Evolutionary conservation across 2,797 vertebrate species (phyloP).

Genomic region (Anguilla pacifica): DNA sequence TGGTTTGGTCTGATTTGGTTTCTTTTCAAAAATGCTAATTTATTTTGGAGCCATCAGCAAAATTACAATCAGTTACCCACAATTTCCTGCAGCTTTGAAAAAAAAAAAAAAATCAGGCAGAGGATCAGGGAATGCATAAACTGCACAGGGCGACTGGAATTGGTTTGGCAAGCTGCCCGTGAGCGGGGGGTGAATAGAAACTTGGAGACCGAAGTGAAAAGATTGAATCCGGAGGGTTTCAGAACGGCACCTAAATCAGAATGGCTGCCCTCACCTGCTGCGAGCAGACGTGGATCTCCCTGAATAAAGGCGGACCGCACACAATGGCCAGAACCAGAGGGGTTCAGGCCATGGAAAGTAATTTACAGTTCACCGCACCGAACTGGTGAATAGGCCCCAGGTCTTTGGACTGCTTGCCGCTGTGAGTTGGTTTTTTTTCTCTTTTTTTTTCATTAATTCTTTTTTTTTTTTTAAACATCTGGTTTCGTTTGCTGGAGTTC

Average conservation of each 20-base stretch:
- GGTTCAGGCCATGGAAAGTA: not conserved
- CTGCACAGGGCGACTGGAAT: not conserved
- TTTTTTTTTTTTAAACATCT: not conserved
- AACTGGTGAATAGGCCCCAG: not conserved
- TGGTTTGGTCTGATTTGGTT: not conserved
- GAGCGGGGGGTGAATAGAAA: not conserved
- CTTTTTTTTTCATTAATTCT: too few relatives aligned
- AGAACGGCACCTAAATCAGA: not conserved
- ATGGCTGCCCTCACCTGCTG: slow-evolving; percentile 11
- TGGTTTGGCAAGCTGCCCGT: slow-evolving; percentile 10
- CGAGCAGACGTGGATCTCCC: not conserved
- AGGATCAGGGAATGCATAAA: not conserved
- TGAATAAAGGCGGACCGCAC: not conserved
- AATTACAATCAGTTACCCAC: not conserved
- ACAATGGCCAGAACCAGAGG: not conserved
- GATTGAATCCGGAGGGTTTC: not conserved
- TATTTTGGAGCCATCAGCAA: not conserved
- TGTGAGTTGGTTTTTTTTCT: too few relatives aligned
- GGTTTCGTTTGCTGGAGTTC: not conserved
- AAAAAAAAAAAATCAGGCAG: not conserved
- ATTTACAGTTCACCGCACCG: not conserved
- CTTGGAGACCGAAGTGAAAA: not conserved
- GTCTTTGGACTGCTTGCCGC: not conserved
- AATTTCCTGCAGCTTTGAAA: not conserved
- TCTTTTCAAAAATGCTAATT: not conserved